phyloP scores from a whole-genome alignment of 2,113 vertebrate species.

The Ploceus nigricollis region DNA sequence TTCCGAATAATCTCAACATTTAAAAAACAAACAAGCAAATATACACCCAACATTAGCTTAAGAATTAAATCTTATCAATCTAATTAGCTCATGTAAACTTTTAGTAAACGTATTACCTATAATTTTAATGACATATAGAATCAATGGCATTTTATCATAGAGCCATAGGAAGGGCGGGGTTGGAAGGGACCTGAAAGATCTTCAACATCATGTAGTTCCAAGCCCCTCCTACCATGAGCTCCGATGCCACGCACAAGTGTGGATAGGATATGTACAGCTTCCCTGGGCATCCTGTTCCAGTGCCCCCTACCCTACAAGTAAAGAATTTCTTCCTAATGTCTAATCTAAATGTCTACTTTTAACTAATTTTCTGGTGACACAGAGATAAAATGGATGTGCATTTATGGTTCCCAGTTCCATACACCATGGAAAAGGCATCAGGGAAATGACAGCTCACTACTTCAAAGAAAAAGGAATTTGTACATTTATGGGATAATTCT shows the following conservation, averaged over 20 bases:
- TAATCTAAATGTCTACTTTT: background rate
- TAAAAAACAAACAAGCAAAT: background rate
- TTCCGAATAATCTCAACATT: background rate
- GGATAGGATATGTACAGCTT: background rate
- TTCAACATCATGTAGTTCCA: background rate
- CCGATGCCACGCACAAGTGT: fast-evolving
- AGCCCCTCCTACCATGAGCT: background rate
- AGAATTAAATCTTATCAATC: background rate
- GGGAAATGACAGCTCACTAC: background rate
- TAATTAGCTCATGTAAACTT: background rate
- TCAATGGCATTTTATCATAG: background rate
- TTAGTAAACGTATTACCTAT: background rate
- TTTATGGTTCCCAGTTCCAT: background rate
- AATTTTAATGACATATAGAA: background rate
- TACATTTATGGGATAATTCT: background rate
- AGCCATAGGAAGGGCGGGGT: fast-evolving
- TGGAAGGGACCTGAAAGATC: background rate
- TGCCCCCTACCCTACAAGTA: no score
- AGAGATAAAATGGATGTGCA: background rate
- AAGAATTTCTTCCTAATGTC: background rate
- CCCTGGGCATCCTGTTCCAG: background rate
- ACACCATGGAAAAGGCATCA: background rate
- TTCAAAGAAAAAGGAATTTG: background rate
- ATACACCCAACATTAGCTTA: background rate
- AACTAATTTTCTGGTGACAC: background rate